These are phyloP conservation scores for Nowickia ferox DNA, from an alignment of 2,888 invertebrate genomes.

Conservation along the genomic window DNA sequence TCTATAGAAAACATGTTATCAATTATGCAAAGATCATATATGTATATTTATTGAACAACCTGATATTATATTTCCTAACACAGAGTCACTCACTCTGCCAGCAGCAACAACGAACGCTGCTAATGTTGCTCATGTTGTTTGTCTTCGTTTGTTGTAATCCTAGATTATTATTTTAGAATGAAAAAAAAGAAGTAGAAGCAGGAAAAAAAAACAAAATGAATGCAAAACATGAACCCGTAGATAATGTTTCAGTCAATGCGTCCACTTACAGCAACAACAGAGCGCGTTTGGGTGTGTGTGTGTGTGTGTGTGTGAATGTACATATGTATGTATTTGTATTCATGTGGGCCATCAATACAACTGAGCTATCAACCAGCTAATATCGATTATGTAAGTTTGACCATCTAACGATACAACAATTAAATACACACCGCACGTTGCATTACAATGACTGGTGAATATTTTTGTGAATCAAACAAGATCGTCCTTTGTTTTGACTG, in stretches of 20 bases:
- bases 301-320: neutral
- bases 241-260: constrained; percentile 39
- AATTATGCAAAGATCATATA: constrained; percentile 62
- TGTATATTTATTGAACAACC: constrained; percentile 62
- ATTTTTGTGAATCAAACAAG: constrained; percentile 3
- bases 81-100: neutral
- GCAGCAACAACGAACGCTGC: neutral
- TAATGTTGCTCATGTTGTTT: constrained; percentile 29
- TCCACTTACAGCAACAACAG: constrained; percentile 4
- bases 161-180: constrained; percentile 63
- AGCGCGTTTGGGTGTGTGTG: neutral
- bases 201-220: neutral
- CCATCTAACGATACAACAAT: constrained; percentile 14
- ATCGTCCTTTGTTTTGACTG: neutral
- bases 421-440: neutral
- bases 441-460: constrained; percentile 26
- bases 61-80: constrained; percentile 53
- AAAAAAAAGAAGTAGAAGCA: neutral
- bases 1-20: constrained; percentile 64
- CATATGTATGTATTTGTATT: neutral
- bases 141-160: constrained; percentile 63
- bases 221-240: constrained; percentile 61
- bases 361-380: neutral
- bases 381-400: constrained; percentile 22
- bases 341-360: constrained; percentile 42